phyloP scores from a whole-genome alignment of 2,888 invertebrate species.

The Lasioglossum villosulum region DNA sequence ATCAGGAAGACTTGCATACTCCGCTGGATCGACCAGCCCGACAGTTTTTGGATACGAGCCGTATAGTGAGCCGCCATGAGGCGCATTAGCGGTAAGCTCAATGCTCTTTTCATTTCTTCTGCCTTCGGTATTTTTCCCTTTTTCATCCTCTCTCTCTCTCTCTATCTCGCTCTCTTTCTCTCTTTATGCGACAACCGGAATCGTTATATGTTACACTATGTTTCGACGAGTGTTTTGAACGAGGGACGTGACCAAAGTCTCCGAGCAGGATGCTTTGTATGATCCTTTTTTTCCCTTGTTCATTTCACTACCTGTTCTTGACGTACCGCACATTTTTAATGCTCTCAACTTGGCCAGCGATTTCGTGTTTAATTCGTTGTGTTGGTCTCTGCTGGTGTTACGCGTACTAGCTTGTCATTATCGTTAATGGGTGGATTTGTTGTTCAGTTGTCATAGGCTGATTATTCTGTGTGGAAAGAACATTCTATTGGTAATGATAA shows the following conservation, averaged over 20 bases:
- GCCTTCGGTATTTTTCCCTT: not conserved
- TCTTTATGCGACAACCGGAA: not conserved
- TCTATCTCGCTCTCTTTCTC: not conserved
- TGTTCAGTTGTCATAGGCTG: not conserved
- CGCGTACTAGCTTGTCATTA: not conserved
- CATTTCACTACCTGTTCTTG: not conserved
- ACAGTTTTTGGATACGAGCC: slow-evolving; percentile 64
- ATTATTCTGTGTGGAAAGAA: not conserved
- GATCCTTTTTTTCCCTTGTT: not conserved
- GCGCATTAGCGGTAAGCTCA: slow-evolving; percentile 81
- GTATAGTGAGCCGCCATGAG: slow-evolving; percentile 78
- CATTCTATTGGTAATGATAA: not conserved
- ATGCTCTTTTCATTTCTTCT: slow-evolving; percentile 27
- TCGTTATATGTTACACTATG: not conserved
- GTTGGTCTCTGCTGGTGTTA: not conserved
- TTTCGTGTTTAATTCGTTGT: not conserved
- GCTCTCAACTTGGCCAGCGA: not conserved
- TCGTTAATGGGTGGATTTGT: not conserved
- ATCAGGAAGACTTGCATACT: slow-evolving; percentile 51
- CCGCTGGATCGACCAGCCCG: slow-evolving; percentile 52
- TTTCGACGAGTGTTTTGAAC: not conserved
- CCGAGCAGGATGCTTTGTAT: not conserved
- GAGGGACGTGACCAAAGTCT: not conserved
- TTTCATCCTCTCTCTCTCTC: not conserved
- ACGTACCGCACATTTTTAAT: not conserved